Base-by-base conservation (phyloP, 1,140 invertebrate genomes). In the Pseudobourletiella spinata region DNA sequence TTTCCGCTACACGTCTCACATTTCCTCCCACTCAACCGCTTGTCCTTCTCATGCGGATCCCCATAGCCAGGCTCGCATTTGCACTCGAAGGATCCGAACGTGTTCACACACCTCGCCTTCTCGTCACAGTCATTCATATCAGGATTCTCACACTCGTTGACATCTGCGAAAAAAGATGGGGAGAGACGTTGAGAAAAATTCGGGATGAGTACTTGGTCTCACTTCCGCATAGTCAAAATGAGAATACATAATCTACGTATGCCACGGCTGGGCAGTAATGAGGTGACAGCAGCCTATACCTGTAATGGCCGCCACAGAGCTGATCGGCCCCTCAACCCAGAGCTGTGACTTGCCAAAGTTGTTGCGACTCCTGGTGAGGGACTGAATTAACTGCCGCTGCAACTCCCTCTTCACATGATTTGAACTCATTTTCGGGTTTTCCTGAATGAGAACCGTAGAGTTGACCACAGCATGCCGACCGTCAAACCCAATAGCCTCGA, bases 91-190 rank as follows among this genome's bases (percentile, higher is more conserved):
- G 85, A 85, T 15, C 94, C 94, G 79, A 90, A 92, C 1, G 83
- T 83, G 74, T 98, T 98, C 29, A 84, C 83, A 76, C 95, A 98
- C 1, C 78, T 81, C 0, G 88, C 93, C 52, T 87, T 81, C 11
- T 83, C 80, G 67, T 91, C 86, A 71, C 95, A 99, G 74, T 98
- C 95, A 73, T 98, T 90, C 11, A 94, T 74, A 52, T 94, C 90
- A 8, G 81, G 73, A 0, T 86, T 85, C 0, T 83, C 80, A 70
- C 93, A 97, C 74, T 96, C 93, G 71, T 97, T 89, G 55, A 96
- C 73, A 77, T 96, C 93, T 89, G 65, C 66, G 63, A 54, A 61
- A 65, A 4, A 54, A 25, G 11, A 25, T 26, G 14, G 11, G 26
- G 39, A n/a, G n/a, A n/a, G n/a, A n/a, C n/a, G n/a, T n/a, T n/a